Percentiles rank a stretch among this genome's conserved stretches.
These are phyloP conservation scores for Clinocottus analis DNA, from an alignment of 2,113 vertebrate genomes.

Conservation along the genomic window DNA sequence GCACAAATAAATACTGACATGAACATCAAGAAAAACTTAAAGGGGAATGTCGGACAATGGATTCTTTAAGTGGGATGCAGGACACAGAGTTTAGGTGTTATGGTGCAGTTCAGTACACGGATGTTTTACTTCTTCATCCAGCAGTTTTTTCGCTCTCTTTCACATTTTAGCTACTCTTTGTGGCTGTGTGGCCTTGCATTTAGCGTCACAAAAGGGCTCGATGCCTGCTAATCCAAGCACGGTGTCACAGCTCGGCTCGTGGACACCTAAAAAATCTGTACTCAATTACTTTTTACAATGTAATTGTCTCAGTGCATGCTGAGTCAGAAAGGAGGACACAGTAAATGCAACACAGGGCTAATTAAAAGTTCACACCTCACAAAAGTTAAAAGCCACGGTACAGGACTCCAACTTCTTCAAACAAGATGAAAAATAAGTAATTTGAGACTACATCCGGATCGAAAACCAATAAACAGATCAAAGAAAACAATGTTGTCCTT, in stretches of 20 bases:
- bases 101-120: neutral
- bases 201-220: slow-evolving; percentile 16
- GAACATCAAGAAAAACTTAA: neutral
- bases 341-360: neutral
- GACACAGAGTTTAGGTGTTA: neutral
- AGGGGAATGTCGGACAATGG: neutral
- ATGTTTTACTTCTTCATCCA: neutral
- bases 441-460: neutral
- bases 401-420: too few species aligned
- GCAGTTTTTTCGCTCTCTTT: too few species aligned
- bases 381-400: neutral
- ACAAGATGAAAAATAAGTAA: neutral
- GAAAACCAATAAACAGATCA: neutral
- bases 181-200: too few species aligned
- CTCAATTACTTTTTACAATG: neutral
- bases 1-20: neutral
- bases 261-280: slow-evolving; percentile 5
- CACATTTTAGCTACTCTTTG: too few species aligned
- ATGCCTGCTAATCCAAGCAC: slow-evolving; percentile 21
- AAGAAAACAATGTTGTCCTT: neutral
- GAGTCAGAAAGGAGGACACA: neutral
- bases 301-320: neutral
- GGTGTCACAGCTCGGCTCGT: slow-evolving; percentile 17
- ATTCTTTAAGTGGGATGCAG: neutral
- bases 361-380: neutral